Conservation (phyloP, 2,888 invertebrate genomes). For the Chloroclystis v-ata region DNA sequence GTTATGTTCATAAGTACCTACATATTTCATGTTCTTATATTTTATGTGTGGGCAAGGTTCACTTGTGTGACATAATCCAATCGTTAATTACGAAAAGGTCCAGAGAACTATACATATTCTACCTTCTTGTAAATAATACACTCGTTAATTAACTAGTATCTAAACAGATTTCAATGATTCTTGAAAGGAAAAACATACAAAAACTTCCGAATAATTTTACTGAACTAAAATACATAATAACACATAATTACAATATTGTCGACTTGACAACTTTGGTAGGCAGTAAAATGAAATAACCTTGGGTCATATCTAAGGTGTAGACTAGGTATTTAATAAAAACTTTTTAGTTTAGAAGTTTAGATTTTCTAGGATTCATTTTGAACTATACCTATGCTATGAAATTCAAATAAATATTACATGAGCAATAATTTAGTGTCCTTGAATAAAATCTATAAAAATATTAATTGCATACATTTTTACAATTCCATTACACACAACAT, state of each 20-base stretch:
- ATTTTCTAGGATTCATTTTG: too few species aligned
- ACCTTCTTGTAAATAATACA: too few species aligned
- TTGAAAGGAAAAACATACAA: conserved; percentile 17
- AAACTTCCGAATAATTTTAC: conserved; percentile 40
- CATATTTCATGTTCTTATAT: too few species aligned
- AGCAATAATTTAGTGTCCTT: conserved; percentile 17
- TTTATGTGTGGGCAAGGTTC: too few species aligned
- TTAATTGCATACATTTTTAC: conserved; percentile 37
- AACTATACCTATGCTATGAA: conserved; percentile 37
- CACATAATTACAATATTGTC: conserved; percentile 39
- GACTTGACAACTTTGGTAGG: conserved; percentile 30
- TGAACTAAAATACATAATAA: conserved; percentile 36
- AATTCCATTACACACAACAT: conserved; percentile 39
- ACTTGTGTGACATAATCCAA: too few species aligned
- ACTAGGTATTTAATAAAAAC: background rate
- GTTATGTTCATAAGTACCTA: too few species aligned
- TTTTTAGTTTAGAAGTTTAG: too few species aligned
- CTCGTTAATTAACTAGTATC: too few species aligned
- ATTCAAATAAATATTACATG: conserved; percentile 11
- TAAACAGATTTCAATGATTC: too few species aligned
- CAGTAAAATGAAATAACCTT: conserved; percentile 37
- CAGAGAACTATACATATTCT: too few species aligned
- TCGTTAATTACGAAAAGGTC: too few species aligned
- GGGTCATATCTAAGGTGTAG: conserved; percentile 26
- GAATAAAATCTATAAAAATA: conserved; percentile 42